Conservation (phyloP, 2,888 invertebrate genomes). For the Pseudococcus viburni region DNA sequence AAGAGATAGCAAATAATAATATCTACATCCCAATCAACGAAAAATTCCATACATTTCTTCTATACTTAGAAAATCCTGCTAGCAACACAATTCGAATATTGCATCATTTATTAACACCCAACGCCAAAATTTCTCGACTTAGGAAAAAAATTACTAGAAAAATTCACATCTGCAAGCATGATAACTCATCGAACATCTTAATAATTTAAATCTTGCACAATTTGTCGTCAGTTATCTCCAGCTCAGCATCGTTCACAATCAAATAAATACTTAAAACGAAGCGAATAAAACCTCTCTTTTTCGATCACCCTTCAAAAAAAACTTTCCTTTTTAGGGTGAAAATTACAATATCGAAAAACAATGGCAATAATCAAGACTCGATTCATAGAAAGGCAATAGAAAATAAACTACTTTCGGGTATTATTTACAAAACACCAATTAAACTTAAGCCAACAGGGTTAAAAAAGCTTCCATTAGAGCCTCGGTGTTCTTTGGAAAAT, state of each 20-base stretch:
- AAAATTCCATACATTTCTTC: not conserved
- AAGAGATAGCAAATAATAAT: not conserved
- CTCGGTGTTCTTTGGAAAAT: constrained; percentile 23
- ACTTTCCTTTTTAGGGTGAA: not conserved
- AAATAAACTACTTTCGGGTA: constrained; percentile 40
- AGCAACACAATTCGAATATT: not conserved
- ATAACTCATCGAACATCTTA: no score
- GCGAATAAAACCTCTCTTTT: not conserved
- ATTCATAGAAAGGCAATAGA: not conserved
- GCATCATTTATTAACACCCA: not conserved
- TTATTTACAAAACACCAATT: constrained; percentile 45
- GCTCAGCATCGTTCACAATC: not conserved
- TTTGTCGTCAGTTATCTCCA: not conserved
- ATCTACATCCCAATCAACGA: not conserved
- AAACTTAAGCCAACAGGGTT: constrained; percentile 38
- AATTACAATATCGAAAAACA: constrained; percentile 34
- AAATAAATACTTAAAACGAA: not conserved
- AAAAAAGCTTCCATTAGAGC: constrained; percentile 35
- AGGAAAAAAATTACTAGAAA: not conserved
- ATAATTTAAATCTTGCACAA: not conserved
- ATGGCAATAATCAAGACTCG: constrained; percentile 9
- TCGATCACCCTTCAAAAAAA: not conserved
- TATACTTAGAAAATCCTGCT: not conserved
- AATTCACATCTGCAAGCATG: not conserved
- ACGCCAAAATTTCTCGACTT: not conserved